Conservation (phyloP, 2,797 vertebrate species). For the Calcarius lapponicus region DNA sequence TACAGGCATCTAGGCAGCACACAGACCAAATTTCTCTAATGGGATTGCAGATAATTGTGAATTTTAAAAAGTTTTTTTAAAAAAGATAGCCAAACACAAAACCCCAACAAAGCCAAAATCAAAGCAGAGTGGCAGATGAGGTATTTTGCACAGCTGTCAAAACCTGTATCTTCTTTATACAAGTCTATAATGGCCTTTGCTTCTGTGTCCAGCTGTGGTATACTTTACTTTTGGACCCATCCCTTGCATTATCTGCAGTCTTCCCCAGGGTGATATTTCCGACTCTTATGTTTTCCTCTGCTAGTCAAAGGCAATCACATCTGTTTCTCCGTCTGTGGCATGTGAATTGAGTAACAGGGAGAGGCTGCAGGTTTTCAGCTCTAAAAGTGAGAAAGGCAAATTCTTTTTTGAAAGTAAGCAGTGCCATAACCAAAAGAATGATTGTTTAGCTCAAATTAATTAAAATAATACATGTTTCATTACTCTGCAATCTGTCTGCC, state of each 20-base stretch:
- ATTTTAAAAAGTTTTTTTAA: not conserved
- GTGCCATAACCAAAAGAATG: not conserved
- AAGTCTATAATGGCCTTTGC: not conserved
- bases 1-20: not conserved
- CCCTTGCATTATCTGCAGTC: not conserved
- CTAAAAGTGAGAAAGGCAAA: not conserved
- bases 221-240: not conserved
- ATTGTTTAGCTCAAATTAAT: not conserved
- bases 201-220: not conserved
- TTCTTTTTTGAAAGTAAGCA: not conserved
- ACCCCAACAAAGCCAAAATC: fast-evolving
- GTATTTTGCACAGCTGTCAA: not conserved
- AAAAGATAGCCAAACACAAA: not conserved
- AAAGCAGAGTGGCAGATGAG: not conserved
- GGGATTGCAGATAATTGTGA: not conserved
- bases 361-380: not conserved
- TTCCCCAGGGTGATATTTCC: not conserved
- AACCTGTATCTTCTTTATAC: not conserved
- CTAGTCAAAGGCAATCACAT: not conserved
- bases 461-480: not conserved
- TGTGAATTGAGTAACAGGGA: not conserved
- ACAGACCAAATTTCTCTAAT: not conserved
- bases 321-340: not conserved
- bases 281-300: not conserved
- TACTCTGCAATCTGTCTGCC: not conserved